These are phyloP conservation scores for Heloderma charlesbogerti DNA, from an alignment of 2,113 vertebrate species.

Conservation along the genomic window DNA sequence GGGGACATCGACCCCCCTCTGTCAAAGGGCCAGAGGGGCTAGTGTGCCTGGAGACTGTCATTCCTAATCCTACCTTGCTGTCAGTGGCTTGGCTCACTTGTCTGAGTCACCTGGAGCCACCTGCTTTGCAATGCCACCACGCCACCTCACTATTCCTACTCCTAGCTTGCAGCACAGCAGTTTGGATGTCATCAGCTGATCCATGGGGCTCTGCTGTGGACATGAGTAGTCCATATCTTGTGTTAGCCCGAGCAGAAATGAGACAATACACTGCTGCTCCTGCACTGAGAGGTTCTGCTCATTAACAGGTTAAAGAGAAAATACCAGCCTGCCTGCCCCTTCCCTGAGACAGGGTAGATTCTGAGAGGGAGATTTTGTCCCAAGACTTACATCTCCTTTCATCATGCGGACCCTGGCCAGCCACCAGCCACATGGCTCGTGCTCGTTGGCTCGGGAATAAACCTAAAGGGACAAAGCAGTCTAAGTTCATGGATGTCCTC, in stretches of 20 bases:
- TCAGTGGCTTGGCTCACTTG: background rate
- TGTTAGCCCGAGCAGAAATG: background rate
- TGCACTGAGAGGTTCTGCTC: background rate
- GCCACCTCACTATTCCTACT: background rate
- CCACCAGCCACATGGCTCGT: slow-evolving; percentile 95
- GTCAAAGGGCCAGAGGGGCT: no score
- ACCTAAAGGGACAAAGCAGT: slow-evolving; percentile 76
- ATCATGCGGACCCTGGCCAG: slow-evolving; percentile 92
- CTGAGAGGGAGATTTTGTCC: background rate
- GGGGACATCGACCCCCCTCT: background rate
- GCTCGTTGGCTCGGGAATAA: slow-evolving; percentile 91
- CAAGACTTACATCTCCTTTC: slow-evolving; percentile 90
- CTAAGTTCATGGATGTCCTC: fast-evolving
- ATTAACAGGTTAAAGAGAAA: no score
- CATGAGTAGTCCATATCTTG: background rate
- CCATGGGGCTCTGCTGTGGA: background rate
- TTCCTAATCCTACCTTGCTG: background rate
- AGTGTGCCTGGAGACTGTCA: no score
- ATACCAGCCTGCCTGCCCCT: no score
- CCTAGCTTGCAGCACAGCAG: background rate
- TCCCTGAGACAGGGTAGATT: background rate
- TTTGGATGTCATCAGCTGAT: no score
- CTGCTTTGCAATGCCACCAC: background rate
- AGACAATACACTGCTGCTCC: background rate
- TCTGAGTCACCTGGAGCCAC: background rate